Base-by-base conservation (phyloP, 2,797 vertebrate genomes). In the Halcyon chelicuti region DNA sequence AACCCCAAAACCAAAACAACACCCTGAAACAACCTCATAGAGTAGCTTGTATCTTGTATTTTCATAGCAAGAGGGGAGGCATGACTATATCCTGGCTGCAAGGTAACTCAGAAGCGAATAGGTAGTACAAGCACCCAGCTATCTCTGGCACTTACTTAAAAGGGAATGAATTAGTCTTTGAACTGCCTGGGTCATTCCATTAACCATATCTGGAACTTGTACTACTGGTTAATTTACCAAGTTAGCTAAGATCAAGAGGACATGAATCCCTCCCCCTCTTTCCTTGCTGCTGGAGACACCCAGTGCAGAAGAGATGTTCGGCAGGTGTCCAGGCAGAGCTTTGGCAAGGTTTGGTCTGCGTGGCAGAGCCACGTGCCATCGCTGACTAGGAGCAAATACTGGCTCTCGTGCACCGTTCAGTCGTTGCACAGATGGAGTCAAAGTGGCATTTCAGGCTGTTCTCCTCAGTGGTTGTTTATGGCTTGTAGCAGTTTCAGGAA, bases 321-420 rank as follows among this genome's bases (percentile, higher is more conserved):
- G 25, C 0, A 7, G 11, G 20, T 44, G 37, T 63, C 73, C 2
- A 5, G 44, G 20, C 3, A 3, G 17, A 3, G 3, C 39, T 74
- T 72, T 60, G 51, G 42, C 39, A 28, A 31, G n/a, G 58, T 61
- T 67, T 60, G 37, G 49, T 28, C 23, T 74, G n/a, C 5, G 2
- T 58, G 51, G 44, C 63, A 60, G 29, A 28, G 15, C 33, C 1
- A 1, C 0, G 11, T 73, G 55, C 74, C 4, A 2, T 44, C 11
- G 44, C 47, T 9, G 12, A 37, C 28, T 28, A 49, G 78, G 23
- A 86, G 25, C 25, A 26, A 79, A 44, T 31, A 22, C 15, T 2
- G 5, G 10, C 62, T 52, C n/a, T 74, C 0, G 0, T 29, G 37
- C 37, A 11, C 18, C 4, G 0, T 42, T 83, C 11, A 2, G 5